Conservation (phyloP, 2,888 invertebrate species). For the Hesperia comma region DNA sequence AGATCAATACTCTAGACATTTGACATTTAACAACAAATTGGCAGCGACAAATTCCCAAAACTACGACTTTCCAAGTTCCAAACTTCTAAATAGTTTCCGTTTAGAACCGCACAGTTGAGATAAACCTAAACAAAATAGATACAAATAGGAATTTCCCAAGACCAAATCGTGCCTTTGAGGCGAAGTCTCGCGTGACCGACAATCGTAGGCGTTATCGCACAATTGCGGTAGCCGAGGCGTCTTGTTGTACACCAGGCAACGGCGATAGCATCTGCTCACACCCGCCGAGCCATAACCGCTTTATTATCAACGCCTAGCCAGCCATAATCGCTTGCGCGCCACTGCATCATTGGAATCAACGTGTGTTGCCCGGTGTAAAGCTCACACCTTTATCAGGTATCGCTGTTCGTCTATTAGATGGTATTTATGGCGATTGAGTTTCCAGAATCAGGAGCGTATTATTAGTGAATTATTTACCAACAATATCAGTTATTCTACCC, state of each 20-base stretch:
- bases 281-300: slow-evolving; percentile 33
- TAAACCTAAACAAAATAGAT: slow-evolving; percentile 35
- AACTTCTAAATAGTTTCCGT: slow-evolving; percentile 33
- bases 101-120: slow-evolving; percentile 29
- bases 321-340: slow-evolving; percentile 31
- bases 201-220: slow-evolving; percentile 49
- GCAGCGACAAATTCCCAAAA: slow-evolving; percentile 32
- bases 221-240: slow-evolving; percentile 47
- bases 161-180: slow-evolving; percentile 33
- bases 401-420: slow-evolving; percentile 45
- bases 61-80: slow-evolving; percentile 23
- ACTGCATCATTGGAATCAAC: slow-evolving; percentile 29
- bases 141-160: slow-evolving; percentile 35
- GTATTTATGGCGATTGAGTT: slow-evolving; percentile 48
- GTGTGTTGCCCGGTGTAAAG: slow-evolving; percentile 41
- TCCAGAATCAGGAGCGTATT: slow-evolving; percentile 34
- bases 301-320: slow-evolving; percentile 29
- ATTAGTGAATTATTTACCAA: slow-evolving; percentile 6
- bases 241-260: slow-evolving; percentile 42
- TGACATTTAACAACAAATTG: slow-evolving; percentile 35
- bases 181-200: slow-evolving; percentile 49
- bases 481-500: too few species aligned
- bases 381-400: slow-evolving; percentile 50
- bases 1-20: slow-evolving; percentile 33
- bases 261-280: slow-evolving; percentile 35